A percentile compares a stretch with the other conserved stretches of the same genome.
Evolutionary conservation across 2,113 vertebrate genomes (phyloP).

Genomic region (Melanostigma gelatinosum): DNA sequence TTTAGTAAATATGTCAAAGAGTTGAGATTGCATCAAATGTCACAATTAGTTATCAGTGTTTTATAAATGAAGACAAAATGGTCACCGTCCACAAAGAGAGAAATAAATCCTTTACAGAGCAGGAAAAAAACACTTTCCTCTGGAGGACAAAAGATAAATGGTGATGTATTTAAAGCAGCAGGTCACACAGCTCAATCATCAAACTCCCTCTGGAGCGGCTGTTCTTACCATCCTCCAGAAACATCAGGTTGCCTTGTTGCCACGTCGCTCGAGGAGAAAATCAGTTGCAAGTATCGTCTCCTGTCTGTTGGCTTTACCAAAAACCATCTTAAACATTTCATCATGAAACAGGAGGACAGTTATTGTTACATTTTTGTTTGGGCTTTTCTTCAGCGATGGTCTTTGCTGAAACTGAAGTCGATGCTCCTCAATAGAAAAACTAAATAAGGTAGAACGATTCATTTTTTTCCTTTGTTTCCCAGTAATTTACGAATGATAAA

Average conservation of each 20-base stretch:
- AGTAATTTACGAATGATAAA: neutral
- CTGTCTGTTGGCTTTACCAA: neutral
- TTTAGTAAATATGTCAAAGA: neutral
- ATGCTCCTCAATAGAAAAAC: too few relatives aligned
- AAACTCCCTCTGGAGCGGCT: constrained; percentile 3
- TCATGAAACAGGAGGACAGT: neutral
- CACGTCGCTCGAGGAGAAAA: neutral
- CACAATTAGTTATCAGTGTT: neutral
- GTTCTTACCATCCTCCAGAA: neutral
- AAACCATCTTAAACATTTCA: neutral
- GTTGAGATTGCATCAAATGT: constrained; percentile 11
- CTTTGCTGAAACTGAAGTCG: too few relatives aligned
- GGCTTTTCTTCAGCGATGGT: neutral
- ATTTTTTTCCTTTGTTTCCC: neutral
- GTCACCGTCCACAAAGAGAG: neutral
- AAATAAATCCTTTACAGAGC: constrained; percentile 1
- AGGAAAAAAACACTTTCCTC: neutral
- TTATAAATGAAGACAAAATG: neutral
- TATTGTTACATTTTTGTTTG: neutral
- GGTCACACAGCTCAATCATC: constrained; percentile 36
- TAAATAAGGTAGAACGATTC: too few relatives aligned
- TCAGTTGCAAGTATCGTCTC: neutral
- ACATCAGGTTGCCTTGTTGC: neutral
- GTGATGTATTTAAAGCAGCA: constrained; percentile 6
- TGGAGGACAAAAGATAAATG: constrained; percentile 4